These are phyloP conservation scores for Xiphorhynchus elegans DNA, from an alignment of 2,113 vertebrate species.

Conservation along the genomic window DNA sequence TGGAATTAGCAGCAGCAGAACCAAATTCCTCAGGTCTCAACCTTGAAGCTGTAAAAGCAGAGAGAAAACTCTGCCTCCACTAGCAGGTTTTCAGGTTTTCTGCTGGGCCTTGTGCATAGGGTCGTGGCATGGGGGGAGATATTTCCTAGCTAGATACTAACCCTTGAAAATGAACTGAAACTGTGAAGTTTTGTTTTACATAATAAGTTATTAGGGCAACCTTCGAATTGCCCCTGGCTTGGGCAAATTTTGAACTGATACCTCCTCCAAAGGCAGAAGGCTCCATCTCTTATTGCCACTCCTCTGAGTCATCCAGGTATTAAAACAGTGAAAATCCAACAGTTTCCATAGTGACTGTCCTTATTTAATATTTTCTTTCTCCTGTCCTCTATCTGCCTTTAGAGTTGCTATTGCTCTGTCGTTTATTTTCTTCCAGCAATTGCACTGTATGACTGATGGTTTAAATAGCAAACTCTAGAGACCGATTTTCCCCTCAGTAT, in stretches of 20 bases:
- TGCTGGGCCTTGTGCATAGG: neutral
- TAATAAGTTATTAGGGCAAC: neutral
- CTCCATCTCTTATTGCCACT: neutral
- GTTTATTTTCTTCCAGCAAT: neutral
- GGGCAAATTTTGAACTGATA: neutral
- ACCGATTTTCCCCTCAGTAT: neutral
- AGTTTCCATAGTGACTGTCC: constrained; percentile 58
- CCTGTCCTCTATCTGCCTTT: constrained; percentile 27
- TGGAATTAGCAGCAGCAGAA: neutral
- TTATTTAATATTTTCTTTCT: constrained; percentile 57
- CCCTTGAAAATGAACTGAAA: neutral
- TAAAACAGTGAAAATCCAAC: constrained; percentile 44
- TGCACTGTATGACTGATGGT: neutral
- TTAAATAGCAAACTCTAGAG: constrained; percentile 33
- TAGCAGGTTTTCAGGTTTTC: neutral
- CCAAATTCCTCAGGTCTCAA: neutral
- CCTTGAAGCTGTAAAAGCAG: neutral
- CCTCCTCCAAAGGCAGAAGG: neutral
- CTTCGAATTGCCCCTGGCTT: neutral
- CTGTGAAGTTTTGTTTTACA: neutral
- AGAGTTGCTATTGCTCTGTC: constrained; percentile 1
- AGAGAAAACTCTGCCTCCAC: accelerated
- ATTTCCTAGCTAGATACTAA: neutral
- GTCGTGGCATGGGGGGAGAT: neutral
- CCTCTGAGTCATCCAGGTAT: constrained; percentile 35